Evolutionary conservation across 1,140 invertebrate species (phyloP).

Genomic region (Rhynchophorus ferrugineus): DNA sequence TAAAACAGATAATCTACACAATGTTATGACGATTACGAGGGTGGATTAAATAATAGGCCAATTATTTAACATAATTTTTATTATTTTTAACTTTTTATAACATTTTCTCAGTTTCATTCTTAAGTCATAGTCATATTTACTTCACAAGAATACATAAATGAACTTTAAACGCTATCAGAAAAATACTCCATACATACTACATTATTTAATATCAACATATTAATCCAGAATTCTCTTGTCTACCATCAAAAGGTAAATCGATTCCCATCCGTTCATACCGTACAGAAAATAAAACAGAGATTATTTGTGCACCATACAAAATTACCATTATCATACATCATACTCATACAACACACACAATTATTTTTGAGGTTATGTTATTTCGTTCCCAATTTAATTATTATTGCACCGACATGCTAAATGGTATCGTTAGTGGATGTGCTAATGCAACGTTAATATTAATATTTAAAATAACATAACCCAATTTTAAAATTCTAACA

Average conservation of each 20-base stretch:
- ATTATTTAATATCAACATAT: not conserved
- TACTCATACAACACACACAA: slow-evolving; percentile 3
- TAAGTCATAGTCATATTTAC: slow-evolving; percentile 1
- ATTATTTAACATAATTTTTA: slow-evolving; percentile 17
- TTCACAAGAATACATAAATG: slow-evolving; percentile 7
- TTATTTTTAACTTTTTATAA: slow-evolving; percentile 21
- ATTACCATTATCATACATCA: slow-evolving; percentile 1
- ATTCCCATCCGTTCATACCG: not conserved
- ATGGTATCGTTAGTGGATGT: no score
- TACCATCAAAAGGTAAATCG: not conserved
- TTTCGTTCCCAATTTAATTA: no score
- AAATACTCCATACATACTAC: slow-evolving; percentile 1
- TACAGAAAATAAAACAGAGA: slow-evolving; percentile 7
- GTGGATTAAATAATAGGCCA: not conserved
- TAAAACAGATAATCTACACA: no score
- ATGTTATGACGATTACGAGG: no score
- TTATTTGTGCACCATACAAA: slow-evolving; percentile 19
- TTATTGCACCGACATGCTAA: no score
- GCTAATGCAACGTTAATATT: no score
- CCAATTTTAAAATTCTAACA: no score
- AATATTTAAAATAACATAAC: no score
- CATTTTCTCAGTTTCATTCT: slow-evolving; percentile 19
- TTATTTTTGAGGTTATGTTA: slow-evolving; percentile 1
- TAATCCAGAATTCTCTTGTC: no score
- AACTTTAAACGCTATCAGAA: slow-evolving; percentile 2